A percentile compares a stretch with the other conserved stretches of the same genome.
Conservation (phyloP, 2,888 invertebrate genomes). For the Drosophila paramelanica region DNA sequence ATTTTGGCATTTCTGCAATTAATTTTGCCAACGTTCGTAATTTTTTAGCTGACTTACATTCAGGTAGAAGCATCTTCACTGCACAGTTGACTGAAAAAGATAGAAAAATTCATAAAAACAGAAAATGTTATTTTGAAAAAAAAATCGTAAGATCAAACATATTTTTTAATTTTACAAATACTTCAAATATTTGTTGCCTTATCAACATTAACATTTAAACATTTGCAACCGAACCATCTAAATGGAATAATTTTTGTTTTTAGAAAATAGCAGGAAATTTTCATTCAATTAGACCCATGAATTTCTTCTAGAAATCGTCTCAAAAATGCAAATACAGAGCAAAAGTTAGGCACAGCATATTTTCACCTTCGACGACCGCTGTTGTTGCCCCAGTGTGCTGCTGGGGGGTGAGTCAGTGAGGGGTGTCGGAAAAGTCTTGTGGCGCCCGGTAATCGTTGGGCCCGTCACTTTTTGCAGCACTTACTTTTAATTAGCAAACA, state of each 20-base stretch:
- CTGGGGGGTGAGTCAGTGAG: too few relatives aligned
- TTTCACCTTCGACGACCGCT: neutral
- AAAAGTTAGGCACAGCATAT: neutral
- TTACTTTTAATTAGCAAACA: constrained; percentile 81
- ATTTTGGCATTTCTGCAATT: constrained; percentile 52
- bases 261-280: too few relatives aligned
- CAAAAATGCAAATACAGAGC: neutral
- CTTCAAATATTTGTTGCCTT: neutral
- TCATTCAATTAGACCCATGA: too few relatives aligned
- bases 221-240: too few relatives aligned
- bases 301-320: too few relatives aligned
- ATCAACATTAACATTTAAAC: too few relatives aligned
- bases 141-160: neutral
- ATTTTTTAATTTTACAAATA: neutral
- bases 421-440: constrained; percentile 37
- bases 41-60: constrained; percentile 30
- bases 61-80: constrained; percentile 12
- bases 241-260: too few relatives aligned
- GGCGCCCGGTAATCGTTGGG: constrained; percentile 56
- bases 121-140: neutral
- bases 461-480: constrained; percentile 55
- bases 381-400: constrained; percentile 22
- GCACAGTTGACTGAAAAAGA: constrained; percentile 13
- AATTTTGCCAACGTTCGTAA: constrained; percentile 40
- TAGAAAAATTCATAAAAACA: neutral